Evolutionary conservation across 92 coral and sea anemone species (phyloP).

Genomic region (Heliopora coerulea): DNA sequence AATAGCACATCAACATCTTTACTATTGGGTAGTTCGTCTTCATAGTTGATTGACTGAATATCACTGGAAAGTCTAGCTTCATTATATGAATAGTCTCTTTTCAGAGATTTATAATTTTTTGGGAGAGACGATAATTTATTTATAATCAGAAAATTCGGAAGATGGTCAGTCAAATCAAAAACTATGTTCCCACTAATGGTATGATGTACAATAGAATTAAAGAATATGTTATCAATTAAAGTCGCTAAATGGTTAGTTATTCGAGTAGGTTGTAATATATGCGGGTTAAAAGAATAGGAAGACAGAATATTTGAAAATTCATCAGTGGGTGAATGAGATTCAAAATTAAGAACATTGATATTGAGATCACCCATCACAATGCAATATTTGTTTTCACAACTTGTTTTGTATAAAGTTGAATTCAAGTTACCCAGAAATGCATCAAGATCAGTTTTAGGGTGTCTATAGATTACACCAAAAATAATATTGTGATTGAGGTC

Average conservation of each 20-base stretch:
- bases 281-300: constrained; percentile 33
- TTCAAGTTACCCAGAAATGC: constrained; percentile 24
- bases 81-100: too few relatives aligned
- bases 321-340: constrained; percentile 24
- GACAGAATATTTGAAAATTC: constrained; percentile 28
- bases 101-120: too few relatives aligned
- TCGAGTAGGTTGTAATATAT: constrained; percentile 34
- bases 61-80: too few relatives aligned
- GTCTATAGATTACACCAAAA: constrained; percentile 38
- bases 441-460: constrained; percentile 36
- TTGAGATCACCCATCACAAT: constrained; percentile 42
- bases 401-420: constrained; percentile 6
- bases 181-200: too few relatives aligned
- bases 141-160: too few relatives aligned
- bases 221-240: too few relatives aligned
- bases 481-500: constrained; percentile 8
- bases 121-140: too few relatives aligned
- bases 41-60: too few relatives aligned
- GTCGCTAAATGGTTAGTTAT: constrained; percentile 39
- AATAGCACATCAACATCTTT: too few relatives aligned
- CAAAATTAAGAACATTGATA: constrained; percentile 18
- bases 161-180: too few relatives aligned
- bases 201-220: too few relatives aligned
- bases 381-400: constrained; percentile 22
- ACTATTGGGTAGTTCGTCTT: too few relatives aligned